Conservation (phyloP, 2,797 vertebrate species). For the Neosilurus hyrtlii region DNA sequence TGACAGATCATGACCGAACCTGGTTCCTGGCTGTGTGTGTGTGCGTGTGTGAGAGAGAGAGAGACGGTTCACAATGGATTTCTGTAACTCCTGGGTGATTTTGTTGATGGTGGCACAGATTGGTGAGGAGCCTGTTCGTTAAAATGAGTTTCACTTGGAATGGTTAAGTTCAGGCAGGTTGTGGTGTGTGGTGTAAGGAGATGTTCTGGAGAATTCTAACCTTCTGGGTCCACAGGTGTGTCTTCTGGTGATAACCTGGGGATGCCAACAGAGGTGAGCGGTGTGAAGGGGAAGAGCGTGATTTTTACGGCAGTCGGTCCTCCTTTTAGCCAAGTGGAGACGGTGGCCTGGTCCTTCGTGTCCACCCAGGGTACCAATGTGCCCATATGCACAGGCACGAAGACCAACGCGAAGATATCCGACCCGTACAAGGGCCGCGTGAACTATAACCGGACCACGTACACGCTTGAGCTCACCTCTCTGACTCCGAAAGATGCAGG, state of each 20-base stretch:
- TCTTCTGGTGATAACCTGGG: neutral
- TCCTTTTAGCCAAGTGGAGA: neutral
- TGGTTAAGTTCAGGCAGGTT: neutral
- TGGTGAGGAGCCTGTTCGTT: constrained; percentile 39
- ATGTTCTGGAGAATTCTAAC: neutral
- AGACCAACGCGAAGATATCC: fast-evolving
- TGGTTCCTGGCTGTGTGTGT: constrained; percentile 39
- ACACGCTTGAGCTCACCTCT: neutral
- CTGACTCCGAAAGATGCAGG: constrained; percentile 31
- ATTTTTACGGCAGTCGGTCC: neutral
- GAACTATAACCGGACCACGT: neutral
- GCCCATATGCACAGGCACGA: fast-evolving
- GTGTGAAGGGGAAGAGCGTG: constrained; percentile 38
- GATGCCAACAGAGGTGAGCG: neutral
- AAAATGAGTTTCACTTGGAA: neutral
- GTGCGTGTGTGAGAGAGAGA: neutral
- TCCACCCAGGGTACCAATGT: fast-evolving
- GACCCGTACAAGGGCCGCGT: neutral
- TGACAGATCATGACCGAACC: constrained; percentile 12
- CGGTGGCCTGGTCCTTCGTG: neutral
- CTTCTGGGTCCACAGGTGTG: constrained; percentile 18
- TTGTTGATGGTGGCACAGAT: constrained; percentile 36
- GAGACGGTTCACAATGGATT: constrained; percentile 48
- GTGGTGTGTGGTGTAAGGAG: neutral
- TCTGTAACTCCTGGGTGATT: constrained; percentile 29